Base-by-base conservation (phyloP, 2,888 invertebrate species). In the Notocelia uddmanniana region DNA sequence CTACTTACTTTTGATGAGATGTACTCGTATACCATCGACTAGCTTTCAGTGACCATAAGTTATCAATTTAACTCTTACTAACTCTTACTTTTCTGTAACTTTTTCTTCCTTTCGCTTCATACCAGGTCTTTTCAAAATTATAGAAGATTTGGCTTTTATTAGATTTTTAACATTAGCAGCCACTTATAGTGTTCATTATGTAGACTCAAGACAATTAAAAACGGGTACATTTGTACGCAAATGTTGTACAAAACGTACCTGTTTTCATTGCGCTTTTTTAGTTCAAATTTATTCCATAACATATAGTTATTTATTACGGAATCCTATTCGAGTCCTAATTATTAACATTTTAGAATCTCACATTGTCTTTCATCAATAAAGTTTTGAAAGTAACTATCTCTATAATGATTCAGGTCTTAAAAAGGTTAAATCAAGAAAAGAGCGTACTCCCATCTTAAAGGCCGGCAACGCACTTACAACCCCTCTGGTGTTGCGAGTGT, bases 61-160 rank as follows among this genome's bases (percentile, higher is more conserved):
- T 54, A 64, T 64, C 54, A 21, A 52, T 37, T 64, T 21, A 21
- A 37, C 23, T 54, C 64, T 66, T 58, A 15, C 52, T 70, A 31
- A 26, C 5, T 52, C 50, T 69, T 23, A 34, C 57, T 66, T 21
- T 45, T 26, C 52, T 64, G 18, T 66, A 13, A 41, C 3, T 34
- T 37, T 63, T 34, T 26, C 52, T 52, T 68, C 37, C 26, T 59
- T 70, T 69, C 50, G 58, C 50, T 64, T 69, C 10, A n/a, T 41
- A 59, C 70, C 64, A 66, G 70, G 59, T 70, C 70, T 70, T 70
- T 18, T 19, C 23, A 52, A 69, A 70, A 66, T 23, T 58, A 48
- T 21, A 6, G 13, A 23, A 21, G 11, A 37, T 3, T 48, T 63
- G 55, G 69, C 62, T 60, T 52, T 26, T 23, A 52, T 68, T 54